Evolutionary conservation across 92 coral and sea anemone species (phyloP), one percentile per base, ranked within the genome.

Genomic region (Ricordea florida): DNA sequence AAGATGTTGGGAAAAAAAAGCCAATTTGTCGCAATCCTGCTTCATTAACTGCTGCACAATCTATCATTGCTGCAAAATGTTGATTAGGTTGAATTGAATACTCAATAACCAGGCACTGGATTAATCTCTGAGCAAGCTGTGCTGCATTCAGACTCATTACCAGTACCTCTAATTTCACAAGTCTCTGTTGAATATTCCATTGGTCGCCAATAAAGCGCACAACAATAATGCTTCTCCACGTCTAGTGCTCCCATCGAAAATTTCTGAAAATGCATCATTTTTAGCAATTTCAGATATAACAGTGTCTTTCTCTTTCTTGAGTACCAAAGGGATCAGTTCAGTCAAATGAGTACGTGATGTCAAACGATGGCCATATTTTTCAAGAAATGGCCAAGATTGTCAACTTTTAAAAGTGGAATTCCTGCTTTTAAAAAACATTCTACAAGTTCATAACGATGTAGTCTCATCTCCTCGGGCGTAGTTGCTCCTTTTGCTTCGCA

Each of bases 31-130:
- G 79, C 71, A 79, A n/a, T n/a, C n/a, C n/a, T n/a, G n/a, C n/a
- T n/a, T n/a, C n/a, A n/a, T n/a, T n/a, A n/a, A n/a, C n/a, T 18
- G 74, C 49, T 35, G 89, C 89, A 74, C 89, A 66, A 60, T 84
- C 89, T 78, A 62, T 57, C 89, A 84, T 80, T 52, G 86, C 80
- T 58, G 86, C 73, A 66, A 77, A 35, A 37, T 76, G 62, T 43
- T 57, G 62, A 48, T 60, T 45, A 2, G 89, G 74, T 31, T 38
- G 66, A 69, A 60, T 57, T 42, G 33, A 18, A 48, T 53, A 68
- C 78, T 84, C 69, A 59, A 84, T 69, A 52, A 80, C 85, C 46
- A 84, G 66, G 33, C n/a, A n/a, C n/a, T n/a, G n/a, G n/a, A n/a
- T n/a, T n/a, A n/a, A n/a, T n/a, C n/a, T n/a, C n/a, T n/a, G n/a